These are phyloP conservation scores for Copidosoma aretas DNA, from an alignment of 2,888 invertebrate genomes.

Conservation along the genomic window DNA sequence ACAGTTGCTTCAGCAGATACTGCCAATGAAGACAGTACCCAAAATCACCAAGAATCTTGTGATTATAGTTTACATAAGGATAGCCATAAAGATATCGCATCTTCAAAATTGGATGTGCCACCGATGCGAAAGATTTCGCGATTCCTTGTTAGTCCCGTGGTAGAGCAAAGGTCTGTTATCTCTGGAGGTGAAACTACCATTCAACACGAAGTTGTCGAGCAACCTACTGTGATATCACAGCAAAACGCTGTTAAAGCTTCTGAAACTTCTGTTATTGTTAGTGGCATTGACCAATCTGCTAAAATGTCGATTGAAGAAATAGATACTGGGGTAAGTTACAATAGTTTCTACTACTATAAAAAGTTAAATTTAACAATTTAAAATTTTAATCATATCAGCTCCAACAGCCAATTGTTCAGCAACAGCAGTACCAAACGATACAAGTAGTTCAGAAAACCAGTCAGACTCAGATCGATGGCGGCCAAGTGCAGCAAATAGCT, in stretches of 20 bases:
- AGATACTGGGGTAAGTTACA: constrained; percentile 27
- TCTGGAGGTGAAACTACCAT: constrained; percentile 36
- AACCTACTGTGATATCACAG: constrained; percentile 4
- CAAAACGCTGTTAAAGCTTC: constrained; percentile 12
- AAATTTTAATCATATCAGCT: constrained; percentile 11
- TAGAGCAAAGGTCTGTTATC: constrained; percentile 64
- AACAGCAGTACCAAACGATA: constrained; percentile 23
- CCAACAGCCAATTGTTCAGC: constrained; percentile 20
- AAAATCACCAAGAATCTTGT: constrained; percentile 14
- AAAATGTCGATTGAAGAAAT: constrained; percentile 22
- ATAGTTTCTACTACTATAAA: not conserved
- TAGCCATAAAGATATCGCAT: constrained; percentile 28
- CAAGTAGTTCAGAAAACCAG: constrained; percentile 20
- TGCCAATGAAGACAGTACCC: constrained; percentile 9
- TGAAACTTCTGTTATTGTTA: constrained; percentile 5
- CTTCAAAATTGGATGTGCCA: constrained; percentile 56
- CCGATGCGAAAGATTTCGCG: constrained; percentile 75
- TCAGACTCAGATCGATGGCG: constrained; percentile 20
- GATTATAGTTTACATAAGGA: constrained; percentile 23
- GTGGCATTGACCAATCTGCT: not conserved
- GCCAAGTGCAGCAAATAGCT: constrained; percentile 20
- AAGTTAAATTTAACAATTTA: not conserved
- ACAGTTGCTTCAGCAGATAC: constrained; percentile 5
- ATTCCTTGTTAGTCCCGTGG: constrained; percentile 82
- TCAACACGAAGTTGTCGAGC: constrained; percentile 37